A percentile compares a stretch with the other conserved stretches of the same genome.
Evolutionary conservation across 2,113 vertebrate species (phyloP).

Genomic region (Oreocharis arfaki): DNA sequence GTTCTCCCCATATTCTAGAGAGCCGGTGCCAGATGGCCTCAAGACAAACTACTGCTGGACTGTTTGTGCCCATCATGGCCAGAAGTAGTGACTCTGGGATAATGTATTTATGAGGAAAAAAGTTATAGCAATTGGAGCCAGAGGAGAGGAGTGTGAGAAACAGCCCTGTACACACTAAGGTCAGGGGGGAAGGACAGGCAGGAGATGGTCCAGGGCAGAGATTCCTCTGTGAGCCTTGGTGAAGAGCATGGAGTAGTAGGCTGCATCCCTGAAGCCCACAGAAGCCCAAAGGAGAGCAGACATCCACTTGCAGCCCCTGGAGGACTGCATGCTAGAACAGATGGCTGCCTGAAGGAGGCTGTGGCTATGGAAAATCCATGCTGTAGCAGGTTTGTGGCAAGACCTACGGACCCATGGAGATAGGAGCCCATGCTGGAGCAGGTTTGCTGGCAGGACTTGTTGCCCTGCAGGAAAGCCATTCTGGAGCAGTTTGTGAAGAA

Average conservation of each 20-base stretch:
- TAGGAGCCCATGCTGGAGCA: not conserved
- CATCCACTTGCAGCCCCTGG: not conserved
- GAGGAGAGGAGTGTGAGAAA: too few species aligned
- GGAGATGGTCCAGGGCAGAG: not conserved
- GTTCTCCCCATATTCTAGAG: not conserved
- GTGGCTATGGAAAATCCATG: not conserved
- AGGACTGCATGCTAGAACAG: not conserved
- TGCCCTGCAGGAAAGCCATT: too few species aligned
- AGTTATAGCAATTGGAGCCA: not conserved
- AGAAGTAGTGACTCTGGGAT: not conserved
- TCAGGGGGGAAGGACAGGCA: not conserved
- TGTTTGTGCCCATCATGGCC: not conserved
- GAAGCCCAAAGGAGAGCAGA: not conserved
- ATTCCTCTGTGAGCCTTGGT: not conserved
- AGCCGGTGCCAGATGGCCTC: not conserved
- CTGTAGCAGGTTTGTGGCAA: not conserved
- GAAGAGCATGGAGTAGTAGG: too few species aligned
- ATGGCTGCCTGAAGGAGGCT: not conserved
- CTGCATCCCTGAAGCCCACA: not conserved
- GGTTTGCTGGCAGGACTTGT: not conserved
- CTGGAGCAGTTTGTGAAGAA: not conserved
- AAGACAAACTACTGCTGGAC: not conserved
- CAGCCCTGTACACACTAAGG: not conserved
- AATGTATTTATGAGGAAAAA: not conserved
- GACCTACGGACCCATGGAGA: fast-evolving